Evolutionary conservation across 1,140 invertebrate genomes (phyloP), one percentile per base, ranked within the genome.

Genomic region (Drosophila nebulosa): DNA sequence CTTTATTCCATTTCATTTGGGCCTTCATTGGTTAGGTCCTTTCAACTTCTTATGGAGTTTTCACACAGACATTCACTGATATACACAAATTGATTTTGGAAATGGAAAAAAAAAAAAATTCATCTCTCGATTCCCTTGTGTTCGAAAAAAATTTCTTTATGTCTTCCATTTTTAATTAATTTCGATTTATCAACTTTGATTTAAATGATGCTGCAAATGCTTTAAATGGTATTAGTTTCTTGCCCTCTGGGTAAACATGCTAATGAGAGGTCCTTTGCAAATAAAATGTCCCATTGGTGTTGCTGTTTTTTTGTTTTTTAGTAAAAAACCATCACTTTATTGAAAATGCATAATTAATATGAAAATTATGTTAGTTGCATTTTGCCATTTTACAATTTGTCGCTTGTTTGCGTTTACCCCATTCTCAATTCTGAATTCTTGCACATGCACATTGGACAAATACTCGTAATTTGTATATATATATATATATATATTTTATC

Each of bases 241-340:
- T 42, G 18, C 6, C 14, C 7, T 46, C 39, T 46, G 39, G 18
- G 16, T 42, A 46, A 18, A 46, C 16, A n/a, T 26, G 4, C 10
- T 18, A 55, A 32, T 55, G 26, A 32, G 14, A 30, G 4, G 24
- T 30, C 7, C 26, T 30, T 26, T 32, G 22, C 10, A 12, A 32
- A 55, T 18, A 9, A 55, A 55, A 32, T 55, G 52, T 55, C 24
- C 26, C 16, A 32, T 30, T 18, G 10, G 10, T 26, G 14, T 18
- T 55, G 26, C 7, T 16, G 26, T 36, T 60, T 36, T 60, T 30
- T 73, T 62, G 62, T 70, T 59, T 73, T 84, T 86, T 83, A 88
- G 78, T 88, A 88, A 83, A 88, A 88, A 88, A 88, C 78, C 83
- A 88, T 88, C 83, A 88, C 83, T 88, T 88, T 88, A 88, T 88